phyloP scores from a whole-genome alignment of 1,140 invertebrate genomes.

The honey bee (Apis mellifera) region Amel_HAv3.1 CM009935.2:5189501-5190000 shows the following conservation, averaged over 20 bases:
- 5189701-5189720: neutral
- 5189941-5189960: conserved; percentile 13
- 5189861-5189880: conserved; percentile 61
- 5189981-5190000: conserved; percentile 41
- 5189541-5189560: too few relatives aligned
- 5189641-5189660: conserved; percentile 41
- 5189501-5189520: too few relatives aligned
- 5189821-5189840: conserved; percentile 50
- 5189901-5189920: conserved; percentile 8
- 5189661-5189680: neutral
- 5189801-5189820: neutral
- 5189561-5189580: neutral
- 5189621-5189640: conserved; percentile 27
- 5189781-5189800: neutral
- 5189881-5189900: conserved; percentile 25
- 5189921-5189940: neutral
- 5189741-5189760: neutral
- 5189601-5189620: conserved; percentile 54
- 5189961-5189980: neutral
- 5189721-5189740: conserved; percentile 31
- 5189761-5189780: neutral
- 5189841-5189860: conserved; percentile 32
- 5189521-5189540: too few relatives aligned
- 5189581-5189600: conserved; percentile 28
- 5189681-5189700: neutral